Percentiles rank a stretch among this genome's conserved stretches.
Conservation (phyloP, 2,888 invertebrate species). For the Mythimna lalbum region DNA sequence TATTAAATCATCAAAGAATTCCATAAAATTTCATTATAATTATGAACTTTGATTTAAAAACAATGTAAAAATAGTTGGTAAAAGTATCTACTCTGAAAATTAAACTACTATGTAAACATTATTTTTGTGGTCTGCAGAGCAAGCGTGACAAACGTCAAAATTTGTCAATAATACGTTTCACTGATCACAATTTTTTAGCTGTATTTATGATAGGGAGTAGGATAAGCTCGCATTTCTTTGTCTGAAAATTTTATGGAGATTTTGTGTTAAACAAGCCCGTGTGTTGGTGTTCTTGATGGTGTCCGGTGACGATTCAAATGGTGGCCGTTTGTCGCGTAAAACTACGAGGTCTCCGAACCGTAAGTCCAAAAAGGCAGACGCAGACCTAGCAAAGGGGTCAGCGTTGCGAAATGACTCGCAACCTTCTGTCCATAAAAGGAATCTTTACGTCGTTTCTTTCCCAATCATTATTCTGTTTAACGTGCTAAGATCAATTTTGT, state of each 20-base stretch:
- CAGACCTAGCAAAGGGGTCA: slow-evolving; percentile 91
- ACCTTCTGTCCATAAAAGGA: slow-evolving; percentile 96
- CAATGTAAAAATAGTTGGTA: background rate
- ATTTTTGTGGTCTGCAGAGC: slow-evolving; percentile 50
- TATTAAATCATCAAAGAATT: background rate
- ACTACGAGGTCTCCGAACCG: slow-evolving; percentile 92
- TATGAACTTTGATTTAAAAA: background rate
- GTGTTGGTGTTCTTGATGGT: slow-evolving; percentile 89
- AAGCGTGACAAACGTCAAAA: slow-evolving; percentile 70
- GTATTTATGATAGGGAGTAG: slow-evolving; percentile 81
- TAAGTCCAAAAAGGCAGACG: slow-evolving; percentile 92
- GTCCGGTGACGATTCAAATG: slow-evolving; percentile 91
- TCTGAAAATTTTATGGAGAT: slow-evolving; percentile 84
- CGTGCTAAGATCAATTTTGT: slow-evolving; percentile 95
- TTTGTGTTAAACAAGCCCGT: slow-evolving; percentile 82
- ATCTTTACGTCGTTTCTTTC: slow-evolving; percentile 96
- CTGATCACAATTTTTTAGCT: slow-evolving; percentile 72
- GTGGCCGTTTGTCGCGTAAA: slow-evolving; percentile 92
- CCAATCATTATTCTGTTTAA: slow-evolving; percentile 97
- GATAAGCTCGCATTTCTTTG: slow-evolving; percentile 83
- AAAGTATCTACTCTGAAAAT: background rate
- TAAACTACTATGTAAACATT: slow-evolving; percentile 39
- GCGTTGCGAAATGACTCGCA: slow-evolving; percentile 91
- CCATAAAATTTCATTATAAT: background rate
- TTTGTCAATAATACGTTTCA: slow-evolving; percentile 72